Conservation (phyloP, 2,113 vertebrate species). For the Odontophorus gujanensis region DNA sequence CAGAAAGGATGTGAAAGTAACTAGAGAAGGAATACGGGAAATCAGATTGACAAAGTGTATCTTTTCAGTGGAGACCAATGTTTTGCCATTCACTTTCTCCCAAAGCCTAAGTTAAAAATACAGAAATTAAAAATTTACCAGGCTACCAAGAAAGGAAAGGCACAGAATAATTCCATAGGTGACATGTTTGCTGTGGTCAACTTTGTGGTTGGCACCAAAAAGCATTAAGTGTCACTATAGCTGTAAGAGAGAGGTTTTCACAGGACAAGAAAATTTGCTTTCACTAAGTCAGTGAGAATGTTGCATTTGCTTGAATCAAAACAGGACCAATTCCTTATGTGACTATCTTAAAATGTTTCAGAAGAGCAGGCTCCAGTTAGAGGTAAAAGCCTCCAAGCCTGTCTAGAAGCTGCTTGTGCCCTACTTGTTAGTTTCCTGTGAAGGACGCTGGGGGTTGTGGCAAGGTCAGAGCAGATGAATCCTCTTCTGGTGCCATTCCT, state of each 20-base stretch:
- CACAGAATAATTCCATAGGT: neutral
- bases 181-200: neutral
- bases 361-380: neutral
- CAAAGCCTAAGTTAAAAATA: neutral
- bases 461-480: neutral
- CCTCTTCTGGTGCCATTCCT: neutral
- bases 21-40: neutral
- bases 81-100: neutral
- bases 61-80: neutral
- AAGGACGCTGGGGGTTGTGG: neutral
- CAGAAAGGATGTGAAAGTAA: neutral
- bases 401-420: neutral
- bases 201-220: neutral
- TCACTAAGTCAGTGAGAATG: neutral
- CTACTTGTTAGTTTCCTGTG: neutral
- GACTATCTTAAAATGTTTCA: neutral
- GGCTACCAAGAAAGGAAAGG: neutral
- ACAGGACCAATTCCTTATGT: neutral
- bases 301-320: neutral
- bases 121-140: neutral
- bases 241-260: conserved; percentile 5
- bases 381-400: neutral
- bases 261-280: conserved; percentile 27
- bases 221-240: neutral
- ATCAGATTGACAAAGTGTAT: neutral